Evolutionary conservation across 2,113 vertebrate genomes (phyloP).

Genomic region (Cavia porcellus): DNA sequence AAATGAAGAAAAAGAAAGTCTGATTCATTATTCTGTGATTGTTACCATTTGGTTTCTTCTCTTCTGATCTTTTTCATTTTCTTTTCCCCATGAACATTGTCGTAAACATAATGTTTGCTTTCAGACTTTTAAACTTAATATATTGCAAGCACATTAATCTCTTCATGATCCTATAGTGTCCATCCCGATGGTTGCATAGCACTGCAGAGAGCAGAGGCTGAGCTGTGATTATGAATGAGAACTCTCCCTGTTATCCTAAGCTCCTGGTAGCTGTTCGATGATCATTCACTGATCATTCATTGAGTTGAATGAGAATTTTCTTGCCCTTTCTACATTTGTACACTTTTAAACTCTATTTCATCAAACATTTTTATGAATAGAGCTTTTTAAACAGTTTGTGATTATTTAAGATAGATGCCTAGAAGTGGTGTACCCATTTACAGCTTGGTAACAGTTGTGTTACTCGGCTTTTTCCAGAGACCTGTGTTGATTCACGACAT

Average conservation of each 20-base stretch:
- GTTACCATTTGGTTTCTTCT: conserved; percentile 35
- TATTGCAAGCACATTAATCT: not conserved
- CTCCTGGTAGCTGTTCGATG: not conserved
- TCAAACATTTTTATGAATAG: not conserved
- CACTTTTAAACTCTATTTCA: conserved; percentile 42
- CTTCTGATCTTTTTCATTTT: not conserved
- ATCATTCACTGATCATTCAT: not conserved
- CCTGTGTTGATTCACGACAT: not conserved
- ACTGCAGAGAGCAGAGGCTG: not conserved
- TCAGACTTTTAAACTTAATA: conserved; percentile 9
- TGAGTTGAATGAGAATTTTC: not conserved
- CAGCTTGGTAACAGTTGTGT: not conserved
- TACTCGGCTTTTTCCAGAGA: not conserved
- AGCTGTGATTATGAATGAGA: conserved; percentile 42
- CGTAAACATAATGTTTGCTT: not conserved
- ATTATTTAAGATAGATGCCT: conserved; percentile 36
- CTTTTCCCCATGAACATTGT: not conserved
- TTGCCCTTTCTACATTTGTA: conserved; percentile 22
- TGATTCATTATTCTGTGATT: not conserved
- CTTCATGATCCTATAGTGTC: not conserved
- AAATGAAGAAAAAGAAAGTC: conserved; percentile 39
- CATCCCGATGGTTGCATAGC: not conserved
- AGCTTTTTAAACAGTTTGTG: conserved; percentile 12
- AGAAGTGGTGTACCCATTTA: not conserved
- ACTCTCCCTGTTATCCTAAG: not conserved